Evolutionary conservation across 2,113 vertebrate genomes (phyloP).

Genomic region (Synchiropus splendidus): DNA sequence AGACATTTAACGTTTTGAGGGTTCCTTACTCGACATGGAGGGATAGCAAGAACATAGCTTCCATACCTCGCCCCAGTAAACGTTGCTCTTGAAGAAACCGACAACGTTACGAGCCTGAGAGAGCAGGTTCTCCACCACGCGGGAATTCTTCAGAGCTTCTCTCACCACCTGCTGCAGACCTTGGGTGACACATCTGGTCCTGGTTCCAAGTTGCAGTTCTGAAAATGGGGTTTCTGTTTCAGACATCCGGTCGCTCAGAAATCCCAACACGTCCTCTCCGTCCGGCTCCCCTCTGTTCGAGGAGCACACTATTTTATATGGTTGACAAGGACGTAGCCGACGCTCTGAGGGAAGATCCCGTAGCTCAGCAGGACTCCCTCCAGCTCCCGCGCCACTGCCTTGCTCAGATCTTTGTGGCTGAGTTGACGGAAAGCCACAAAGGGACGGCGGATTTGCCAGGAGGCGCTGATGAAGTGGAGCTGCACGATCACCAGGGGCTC

Average conservation of each 20-base stretch:
- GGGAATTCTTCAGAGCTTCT: slow-evolving; percentile 63
- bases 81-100: slow-evolving; percentile 59
- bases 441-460: slow-evolving; percentile 62
- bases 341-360: slow-evolving; percentile 59
- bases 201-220: slow-evolving; percentile 50
- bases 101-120: slow-evolving; percentile 60
- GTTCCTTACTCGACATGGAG: too few species aligned
- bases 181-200: slow-evolving; percentile 39
- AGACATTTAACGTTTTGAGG: not conserved
- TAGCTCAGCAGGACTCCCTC: slow-evolving; percentile 67
- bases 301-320: slow-evolving; percentile 59
- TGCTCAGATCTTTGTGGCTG: slow-evolving; percentile 28
- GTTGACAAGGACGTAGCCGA: slow-evolving; percentile 59
- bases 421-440: slow-evolving; percentile 64
- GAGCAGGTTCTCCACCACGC: slow-evolving; percentile 62
- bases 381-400: slow-evolving; percentile 43
- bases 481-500: slow-evolving; percentile 55
- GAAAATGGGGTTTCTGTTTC: slow-evolving; percentile 37
- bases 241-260: slow-evolving; percentile 48
- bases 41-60: not conserved
- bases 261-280: slow-evolving; percentile 55
- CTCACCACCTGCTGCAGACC: slow-evolving; percentile 59
- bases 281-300: slow-evolving; percentile 50
- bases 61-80: slow-evolving; percentile 64
- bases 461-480: slow-evolving; percentile 60